phyloP scores from a whole-genome alignment of 2,797 vertebrate species.

The Pristis pectinata region DNA sequence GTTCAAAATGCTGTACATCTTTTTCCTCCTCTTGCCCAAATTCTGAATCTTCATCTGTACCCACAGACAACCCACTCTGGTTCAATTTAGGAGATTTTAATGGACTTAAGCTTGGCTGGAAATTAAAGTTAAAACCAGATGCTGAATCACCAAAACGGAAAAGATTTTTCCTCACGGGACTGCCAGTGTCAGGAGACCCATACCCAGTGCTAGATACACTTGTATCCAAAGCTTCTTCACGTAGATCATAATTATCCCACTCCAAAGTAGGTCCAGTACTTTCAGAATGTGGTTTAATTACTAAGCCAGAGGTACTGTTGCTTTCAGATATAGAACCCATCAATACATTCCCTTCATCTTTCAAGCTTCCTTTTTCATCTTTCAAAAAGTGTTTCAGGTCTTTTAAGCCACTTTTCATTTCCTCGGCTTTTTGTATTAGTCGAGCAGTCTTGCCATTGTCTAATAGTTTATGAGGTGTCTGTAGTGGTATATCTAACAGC shows the following conservation, averaged over 20 bases:
- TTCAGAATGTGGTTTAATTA: constrained; percentile 67
- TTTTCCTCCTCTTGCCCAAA: constrained; percentile 83
- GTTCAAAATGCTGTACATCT: constrained; percentile 92
- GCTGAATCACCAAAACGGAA: constrained; percentile 93
- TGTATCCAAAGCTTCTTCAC: constrained; percentile 73
- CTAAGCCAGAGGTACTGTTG: constrained; percentile 52
- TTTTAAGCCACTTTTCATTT: constrained; percentile 94
- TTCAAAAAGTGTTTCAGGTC: constrained; percentile 88
- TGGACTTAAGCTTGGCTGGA: constrained; percentile 87
- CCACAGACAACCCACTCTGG: constrained; percentile 77
- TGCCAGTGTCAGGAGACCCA: constrained; percentile 73
- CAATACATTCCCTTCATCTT: constrained; percentile 60
- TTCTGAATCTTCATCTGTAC: constrained; percentile 89
- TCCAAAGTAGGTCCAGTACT: constrained; percentile 74
- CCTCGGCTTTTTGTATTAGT: constrained; percentile 93
- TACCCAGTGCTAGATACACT: constrained; percentile 74
- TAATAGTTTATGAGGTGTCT: constrained; percentile 93
- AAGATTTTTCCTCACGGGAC: constrained; percentile 78
- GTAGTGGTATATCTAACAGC: constrained; percentile 87
- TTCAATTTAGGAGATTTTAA: constrained; percentile 90
- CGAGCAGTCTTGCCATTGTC: constrained; percentile 86
- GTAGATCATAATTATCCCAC: constrained; percentile 89
- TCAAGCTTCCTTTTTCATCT: constrained; percentile 75
- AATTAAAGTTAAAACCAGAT: constrained; percentile 86
- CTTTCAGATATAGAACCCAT: constrained; percentile 43